Evolutionary conservation across 2,797 vertebrate genomes (phyloP), one percentile per base, ranked within the genome.

Genomic region (Microcaecilia unicolor): DNA sequence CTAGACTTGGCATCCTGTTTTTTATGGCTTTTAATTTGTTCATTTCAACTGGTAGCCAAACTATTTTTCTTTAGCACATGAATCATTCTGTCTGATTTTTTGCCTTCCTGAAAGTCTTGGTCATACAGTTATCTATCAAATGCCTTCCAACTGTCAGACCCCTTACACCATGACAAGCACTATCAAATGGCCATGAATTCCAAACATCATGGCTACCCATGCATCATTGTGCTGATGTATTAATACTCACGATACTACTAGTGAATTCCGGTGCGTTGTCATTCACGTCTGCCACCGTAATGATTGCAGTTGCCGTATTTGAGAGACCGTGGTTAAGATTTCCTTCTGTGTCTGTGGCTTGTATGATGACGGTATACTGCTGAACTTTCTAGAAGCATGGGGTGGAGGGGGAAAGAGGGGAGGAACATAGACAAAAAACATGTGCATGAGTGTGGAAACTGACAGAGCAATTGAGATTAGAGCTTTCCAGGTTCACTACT

Each of bases 331-430:
- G 94, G 80, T 93, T 93, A 5, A 93, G 81, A 44, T 91, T 95
- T 13, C 93, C 92, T 56, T 97, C 93, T 92, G 97, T 97, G 64
- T 97, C 93, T 1, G 92, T 97, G 46, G 93, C 93, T 72, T 96
- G 90, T 32, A 97, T 64, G 5, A 92, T 91, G 66, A 97, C 86
- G 4, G 86, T 87, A 35, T 97, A 97, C 72, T 93, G 91, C 52
- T 93, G 89, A 44, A 97, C 93, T 87, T 94, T 95, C 92, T 96
- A 78, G 37, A 40, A 30, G 22, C 20, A 25, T 43, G 6, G 2
- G 5, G n/a, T n/a, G 15, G 2, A 48, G 4, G 20, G 13, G 10
- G 18, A 34, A 5, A 10, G 4, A 3, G 19, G 15, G 8, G 6
- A 23, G 18, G 24, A 27, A 15, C 3, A 28, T 10, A 30, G 8